Evolutionary conservation across 2,113 vertebrate genomes (phyloP).

Genomic region (Paradoxurus hermaphroditus): DNA sequence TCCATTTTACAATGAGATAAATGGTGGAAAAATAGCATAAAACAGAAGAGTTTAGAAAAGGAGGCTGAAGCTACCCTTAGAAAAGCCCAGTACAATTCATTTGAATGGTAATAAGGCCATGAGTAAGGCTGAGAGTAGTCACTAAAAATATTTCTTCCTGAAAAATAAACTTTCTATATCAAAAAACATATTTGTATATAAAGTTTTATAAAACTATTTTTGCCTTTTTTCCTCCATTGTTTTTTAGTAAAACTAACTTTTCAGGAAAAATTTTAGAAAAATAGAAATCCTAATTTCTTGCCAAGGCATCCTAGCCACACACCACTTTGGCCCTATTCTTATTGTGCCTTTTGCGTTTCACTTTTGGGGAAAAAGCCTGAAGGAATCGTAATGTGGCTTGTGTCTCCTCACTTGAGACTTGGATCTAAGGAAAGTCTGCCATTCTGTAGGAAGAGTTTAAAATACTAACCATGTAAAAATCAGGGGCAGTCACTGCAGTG

Average conservation of each 20-base stretch:
- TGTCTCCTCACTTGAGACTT: background rate
- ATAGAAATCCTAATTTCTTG: background rate
- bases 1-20: background rate
- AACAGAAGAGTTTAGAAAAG: background rate
- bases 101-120: background rate
- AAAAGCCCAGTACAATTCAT: background rate
- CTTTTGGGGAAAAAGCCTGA: background rate
- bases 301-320: too few species aligned
- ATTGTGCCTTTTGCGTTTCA: background rate
- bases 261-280: background rate
- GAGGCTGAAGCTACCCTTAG: background rate
- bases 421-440: background rate
- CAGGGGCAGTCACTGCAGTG: background rate
- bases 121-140: background rate
- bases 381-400: background rate
- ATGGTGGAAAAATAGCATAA: background rate
- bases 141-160: background rate
- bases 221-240: background rate
- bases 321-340: background rate
- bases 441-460: background rate
- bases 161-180: background rate
- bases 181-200: background rate
- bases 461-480: background rate
- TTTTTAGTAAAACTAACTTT: background rate
- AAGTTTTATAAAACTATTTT: background rate